These are phyloP conservation scores for Hippocampus barbouri DNA, from an alignment of 2,113 vertebrate genomes.

Conservation along the genomic window DNA sequence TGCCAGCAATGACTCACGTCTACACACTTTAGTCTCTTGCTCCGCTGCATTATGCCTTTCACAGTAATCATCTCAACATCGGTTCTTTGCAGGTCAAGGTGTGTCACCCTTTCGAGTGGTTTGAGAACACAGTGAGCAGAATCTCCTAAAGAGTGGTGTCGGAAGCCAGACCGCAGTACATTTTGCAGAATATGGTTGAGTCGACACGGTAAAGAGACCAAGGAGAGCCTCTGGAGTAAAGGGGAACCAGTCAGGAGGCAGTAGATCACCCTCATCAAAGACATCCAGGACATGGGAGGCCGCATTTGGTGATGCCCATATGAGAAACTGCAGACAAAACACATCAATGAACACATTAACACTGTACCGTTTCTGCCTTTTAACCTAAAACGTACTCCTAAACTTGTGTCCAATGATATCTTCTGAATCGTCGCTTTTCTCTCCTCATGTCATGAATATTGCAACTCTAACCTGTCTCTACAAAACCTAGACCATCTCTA, in stretches of 20 bases:
- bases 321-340: slow-evolving; percentile 54
- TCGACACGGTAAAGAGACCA: slow-evolving; percentile 69
- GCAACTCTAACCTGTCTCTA: no score
- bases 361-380: no score
- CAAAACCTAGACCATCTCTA: no score
- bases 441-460: no score
- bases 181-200: slow-evolving; percentile 55
- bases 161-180: slow-evolving; percentile 4
- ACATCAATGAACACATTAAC: no score
- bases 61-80: slow-evolving; percentile 55
- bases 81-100: slow-evolving; percentile 51
- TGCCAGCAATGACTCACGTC: slow-evolving; percentile 69
- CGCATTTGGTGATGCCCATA: slow-evolving; percentile 53
- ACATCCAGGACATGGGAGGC: slow-evolving; percentile 58
- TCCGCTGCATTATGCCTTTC: slow-evolving; percentile 34
- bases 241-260: slow-evolving; percentile 60
- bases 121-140: slow-evolving; percentile 4
- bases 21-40: slow-evolving; percentile 49
- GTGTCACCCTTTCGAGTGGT: slow-evolving; percentile 33
- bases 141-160: not conserved
- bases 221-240: slow-evolving; percentile 60
- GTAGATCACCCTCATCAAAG: slow-evolving; percentile 52
- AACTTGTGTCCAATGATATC: no score
- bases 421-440: not conserved
- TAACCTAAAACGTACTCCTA: no score